phyloP scores from a whole-genome alignment of 2,113 vertebrate genomes.

The Bothrops jararaca region DNA sequence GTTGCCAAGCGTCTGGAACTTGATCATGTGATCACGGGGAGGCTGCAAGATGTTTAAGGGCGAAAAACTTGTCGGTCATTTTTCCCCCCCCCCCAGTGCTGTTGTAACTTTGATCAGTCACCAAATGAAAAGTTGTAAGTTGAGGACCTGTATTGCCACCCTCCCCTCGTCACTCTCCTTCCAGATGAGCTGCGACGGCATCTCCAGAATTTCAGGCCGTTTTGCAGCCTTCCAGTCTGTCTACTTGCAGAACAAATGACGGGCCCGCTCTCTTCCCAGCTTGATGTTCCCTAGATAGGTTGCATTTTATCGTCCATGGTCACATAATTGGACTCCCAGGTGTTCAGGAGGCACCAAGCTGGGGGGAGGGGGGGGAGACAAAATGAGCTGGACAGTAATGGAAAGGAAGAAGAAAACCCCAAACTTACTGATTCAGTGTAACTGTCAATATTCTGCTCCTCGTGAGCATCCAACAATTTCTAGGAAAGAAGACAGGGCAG shows the following conservation, averaged over 20 bases:
- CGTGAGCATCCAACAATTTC: slow-evolving; percentile 88
- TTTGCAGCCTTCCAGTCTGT: not conserved
- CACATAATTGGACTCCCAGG: not conserved
- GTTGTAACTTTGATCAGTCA: too few species aligned
- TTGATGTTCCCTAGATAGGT: not conserved
- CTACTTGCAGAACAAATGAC: not conserved
- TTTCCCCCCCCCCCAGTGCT: too few species aligned
- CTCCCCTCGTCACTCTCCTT: not conserved
- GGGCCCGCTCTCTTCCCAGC: not conserved
- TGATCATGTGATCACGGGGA: too few species aligned
- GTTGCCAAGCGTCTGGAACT: too few species aligned
- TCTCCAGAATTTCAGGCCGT: not conserved
- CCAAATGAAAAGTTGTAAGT: too few species aligned
- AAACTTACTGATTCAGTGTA: slow-evolving; percentile 85
- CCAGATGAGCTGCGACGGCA: not conserved
- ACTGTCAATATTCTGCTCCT: slow-evolving; percentile 88
- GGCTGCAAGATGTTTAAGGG: too few species aligned
- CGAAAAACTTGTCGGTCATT: too few species aligned
- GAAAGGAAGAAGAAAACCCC: accelerated
- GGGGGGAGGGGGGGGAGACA: accelerated
- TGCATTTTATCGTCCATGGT: not conserved
- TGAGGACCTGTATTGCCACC: not conserved
- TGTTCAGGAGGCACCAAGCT: not conserved
- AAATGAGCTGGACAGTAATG: not conserved
- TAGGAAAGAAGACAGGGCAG: slow-evolving; percentile 42